Conservation (phyloP, 2,113 vertebrate genomes). For the Mirounga angustirostris region DNA sequence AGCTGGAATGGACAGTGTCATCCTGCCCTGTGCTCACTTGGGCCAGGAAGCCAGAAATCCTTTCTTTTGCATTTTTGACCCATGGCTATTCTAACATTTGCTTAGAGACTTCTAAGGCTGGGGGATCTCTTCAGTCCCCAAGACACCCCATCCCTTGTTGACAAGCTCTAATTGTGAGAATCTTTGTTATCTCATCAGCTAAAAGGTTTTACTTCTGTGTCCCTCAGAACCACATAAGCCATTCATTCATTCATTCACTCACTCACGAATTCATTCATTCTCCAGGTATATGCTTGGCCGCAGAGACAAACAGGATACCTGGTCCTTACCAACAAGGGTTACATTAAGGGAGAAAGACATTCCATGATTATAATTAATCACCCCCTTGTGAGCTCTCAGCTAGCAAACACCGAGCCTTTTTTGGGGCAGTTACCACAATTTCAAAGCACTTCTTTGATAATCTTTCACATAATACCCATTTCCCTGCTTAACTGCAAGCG, state of each 20-base stretch:
- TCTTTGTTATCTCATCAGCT: background rate
- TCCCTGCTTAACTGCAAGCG: background rate
- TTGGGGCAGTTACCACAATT: background rate
- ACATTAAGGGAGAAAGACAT: background rate
- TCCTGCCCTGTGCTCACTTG: background rate
- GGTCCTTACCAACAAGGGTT: background rate
- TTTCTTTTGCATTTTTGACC: rapidly evolving
- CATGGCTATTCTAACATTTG: no score
- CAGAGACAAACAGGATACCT: background rate
- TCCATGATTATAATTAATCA: rapidly evolving
- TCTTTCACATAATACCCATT: background rate
- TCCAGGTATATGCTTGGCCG: background rate
- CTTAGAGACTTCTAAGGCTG: background rate
- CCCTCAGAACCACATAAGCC: background rate
- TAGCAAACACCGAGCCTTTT: background rate
- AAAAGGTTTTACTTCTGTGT: background rate
- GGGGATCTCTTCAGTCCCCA: background rate
- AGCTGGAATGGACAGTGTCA: background rate
- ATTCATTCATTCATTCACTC: background rate
- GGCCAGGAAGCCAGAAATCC: background rate
- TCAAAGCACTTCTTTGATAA: background rate
- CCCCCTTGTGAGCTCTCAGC: background rate
- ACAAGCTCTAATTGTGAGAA: background rate
- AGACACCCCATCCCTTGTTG: background rate
- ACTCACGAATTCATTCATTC: background rate